phyloP scores from a whole-genome alignment of 2,888 invertebrate genomes.

The Acronicta alni region DNA sequence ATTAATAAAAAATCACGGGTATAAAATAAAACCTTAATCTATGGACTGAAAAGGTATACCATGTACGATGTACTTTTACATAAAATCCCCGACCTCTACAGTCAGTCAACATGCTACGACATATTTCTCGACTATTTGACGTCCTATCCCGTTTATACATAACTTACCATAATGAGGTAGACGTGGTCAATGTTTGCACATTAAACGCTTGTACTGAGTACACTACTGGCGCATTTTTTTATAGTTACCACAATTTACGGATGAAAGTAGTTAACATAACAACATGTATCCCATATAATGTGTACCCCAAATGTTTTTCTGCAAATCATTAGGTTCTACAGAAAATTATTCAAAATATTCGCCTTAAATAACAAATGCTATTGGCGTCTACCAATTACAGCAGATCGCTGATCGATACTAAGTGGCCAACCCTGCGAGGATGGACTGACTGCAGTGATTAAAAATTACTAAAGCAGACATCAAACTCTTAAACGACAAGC shows the following conservation, averaged over 20 bases:
- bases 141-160: conserved; percentile 35
- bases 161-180: conserved; percentile 39
- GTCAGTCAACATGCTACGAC: too few species aligned
- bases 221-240: too few species aligned
- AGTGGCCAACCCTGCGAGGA: conserved; percentile 13
- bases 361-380: conserved; percentile 27
- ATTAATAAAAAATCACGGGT: too few species aligned
- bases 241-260: too few species aligned
- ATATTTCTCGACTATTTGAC: conserved; percentile 14
- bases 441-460: conserved; percentile 39
- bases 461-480: conserved; percentile 27
- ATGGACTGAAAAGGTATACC: too few species aligned
- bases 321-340: too few species aligned
- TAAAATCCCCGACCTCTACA: too few species aligned
- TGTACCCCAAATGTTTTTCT: too few species aligned
- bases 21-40: too few species aligned
- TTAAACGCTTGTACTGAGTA: conserved; percentile 3
- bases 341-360: conserved; percentile 2
- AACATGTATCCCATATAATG: too few species aligned
- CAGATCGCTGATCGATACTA: conserved; percentile 41
- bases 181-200: conserved; percentile 17
- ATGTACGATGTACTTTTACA: too few species aligned
- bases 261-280: too few species aligned
- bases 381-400: conserved; percentile 23
- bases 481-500: conserved; percentile 14